phyloP scores from a whole-genome alignment of 2,888 invertebrate genomes.

The Coecobrya sp. region DNA sequence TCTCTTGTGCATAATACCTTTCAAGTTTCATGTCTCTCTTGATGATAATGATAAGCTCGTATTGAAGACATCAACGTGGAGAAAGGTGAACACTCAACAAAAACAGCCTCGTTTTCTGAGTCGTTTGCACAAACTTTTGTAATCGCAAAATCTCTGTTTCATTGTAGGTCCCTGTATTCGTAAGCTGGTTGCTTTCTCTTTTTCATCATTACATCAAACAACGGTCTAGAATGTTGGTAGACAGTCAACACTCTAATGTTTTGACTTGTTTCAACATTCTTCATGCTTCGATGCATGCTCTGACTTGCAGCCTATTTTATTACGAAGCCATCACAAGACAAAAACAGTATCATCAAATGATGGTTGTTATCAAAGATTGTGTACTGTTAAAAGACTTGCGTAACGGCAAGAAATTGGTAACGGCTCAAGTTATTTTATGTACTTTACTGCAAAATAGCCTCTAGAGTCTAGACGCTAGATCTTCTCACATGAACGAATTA shows the following conservation, averaged over 20 bases:
- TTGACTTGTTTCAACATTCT: constrained; percentile 45
- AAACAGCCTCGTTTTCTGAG: background rate
- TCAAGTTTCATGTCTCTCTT: background rate
- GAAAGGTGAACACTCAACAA: constrained; percentile 12
- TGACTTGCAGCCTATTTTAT: constrained; percentile 53
- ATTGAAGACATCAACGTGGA: background rate
- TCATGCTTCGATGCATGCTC: constrained; percentile 63
- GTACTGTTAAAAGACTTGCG: background rate
- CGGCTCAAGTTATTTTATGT: background rate
- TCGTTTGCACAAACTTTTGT: background rate
- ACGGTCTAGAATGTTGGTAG: background rate
- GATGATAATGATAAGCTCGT: background rate
- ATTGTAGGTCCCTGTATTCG: background rate
- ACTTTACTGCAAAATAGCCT: background rate
- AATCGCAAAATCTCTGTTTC: background rate
- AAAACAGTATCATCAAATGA: constrained; percentile 39
- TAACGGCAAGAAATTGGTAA: too few species aligned
- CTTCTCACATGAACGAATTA: too few species aligned
- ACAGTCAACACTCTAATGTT: constrained; percentile 44
- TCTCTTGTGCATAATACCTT: constrained; percentile 28
- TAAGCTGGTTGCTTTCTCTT: constrained; percentile 19
- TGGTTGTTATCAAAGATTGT: constrained; percentile 27
- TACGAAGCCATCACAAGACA: constrained; percentile 27
- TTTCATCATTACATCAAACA: constrained; percentile 4
- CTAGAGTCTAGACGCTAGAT: too few species aligned